These are phyloP conservation scores for Aporrectodea caliginosa DNA, from an alignment of 1,140 invertebrate genomes.

Conservation along the genomic window DNA sequence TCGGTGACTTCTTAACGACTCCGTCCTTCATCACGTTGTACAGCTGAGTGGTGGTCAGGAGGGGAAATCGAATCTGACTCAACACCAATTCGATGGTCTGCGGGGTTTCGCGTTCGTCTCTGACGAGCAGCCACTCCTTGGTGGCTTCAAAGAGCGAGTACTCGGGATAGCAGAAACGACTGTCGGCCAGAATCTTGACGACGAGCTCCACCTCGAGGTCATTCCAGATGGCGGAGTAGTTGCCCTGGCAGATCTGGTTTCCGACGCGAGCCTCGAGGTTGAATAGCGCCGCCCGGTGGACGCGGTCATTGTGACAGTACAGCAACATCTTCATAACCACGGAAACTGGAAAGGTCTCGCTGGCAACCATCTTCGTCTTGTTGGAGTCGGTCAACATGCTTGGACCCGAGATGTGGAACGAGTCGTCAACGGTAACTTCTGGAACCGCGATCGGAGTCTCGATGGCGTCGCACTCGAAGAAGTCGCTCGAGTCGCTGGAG, in stretches of 20 bases:
- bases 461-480: not conserved
- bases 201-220: conserved; percentile 18
- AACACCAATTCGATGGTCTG: conserved; percentile 19
- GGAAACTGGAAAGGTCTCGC: conserved; percentile 30
- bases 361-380: conserved; percentile 20
- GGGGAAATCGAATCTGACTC: conserved; percentile 19
- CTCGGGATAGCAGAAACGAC: conserved; percentile 29
- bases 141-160: conserved; percentile 26
- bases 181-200: conserved; percentile 25
- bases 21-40: conserved; percentile 21
- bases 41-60: conserved; percentile 20
- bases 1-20: conserved; percentile 10
- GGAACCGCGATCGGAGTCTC: not conserved
- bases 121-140: conserved; percentile 26
- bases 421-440: not conserved
- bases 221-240: conserved; percentile 26
- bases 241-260: conserved; percentile 29
- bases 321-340: conserved; percentile 26
- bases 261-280: conserved; percentile 30
- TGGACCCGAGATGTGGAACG: not conserved
- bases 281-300: conserved; percentile 28
- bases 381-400: not conserved
- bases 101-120: not conserved
- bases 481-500: not conserved
- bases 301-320: conserved; percentile 17